Conservation (phyloP, 2,797 vertebrate genomes). For the Crax fasciolata region DNA sequence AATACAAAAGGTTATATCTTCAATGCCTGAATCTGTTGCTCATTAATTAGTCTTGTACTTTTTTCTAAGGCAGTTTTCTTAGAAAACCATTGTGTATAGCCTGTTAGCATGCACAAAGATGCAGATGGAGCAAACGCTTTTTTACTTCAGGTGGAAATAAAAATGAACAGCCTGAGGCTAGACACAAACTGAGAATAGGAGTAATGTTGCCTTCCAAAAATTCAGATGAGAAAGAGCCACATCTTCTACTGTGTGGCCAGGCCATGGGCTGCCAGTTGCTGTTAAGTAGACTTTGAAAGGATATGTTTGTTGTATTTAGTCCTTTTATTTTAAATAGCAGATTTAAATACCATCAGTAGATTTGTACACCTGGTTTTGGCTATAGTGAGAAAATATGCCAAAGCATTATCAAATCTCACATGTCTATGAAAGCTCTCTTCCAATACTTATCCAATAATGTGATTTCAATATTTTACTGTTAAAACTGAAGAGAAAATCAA, state of each 20-base stretch:
- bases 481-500: not conserved
- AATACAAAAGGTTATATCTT: not conserved
- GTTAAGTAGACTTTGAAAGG: not conserved
- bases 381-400: not conserved
- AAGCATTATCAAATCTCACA: not conserved
- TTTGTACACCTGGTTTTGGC: fast-evolving
- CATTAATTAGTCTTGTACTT: not conserved
- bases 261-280: not conserved
- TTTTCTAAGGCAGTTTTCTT: not conserved
- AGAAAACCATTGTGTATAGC: not conserved
- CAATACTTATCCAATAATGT: not conserved
- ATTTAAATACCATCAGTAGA: not conserved
- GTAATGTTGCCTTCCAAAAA: not conserved
- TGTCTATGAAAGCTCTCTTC: not conserved
- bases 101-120: not conserved
- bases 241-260: not conserved
- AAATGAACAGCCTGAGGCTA: not conserved
- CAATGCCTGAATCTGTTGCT: not conserved
- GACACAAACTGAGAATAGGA: not conserved
- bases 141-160: not conserved
- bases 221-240: not conserved
- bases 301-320: not conserved
- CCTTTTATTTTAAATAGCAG: not conserved
- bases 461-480: not conserved
- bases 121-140: not conserved